Base-by-base conservation (phyloP, 1,140 invertebrate species). In the Atta texana region DNA sequence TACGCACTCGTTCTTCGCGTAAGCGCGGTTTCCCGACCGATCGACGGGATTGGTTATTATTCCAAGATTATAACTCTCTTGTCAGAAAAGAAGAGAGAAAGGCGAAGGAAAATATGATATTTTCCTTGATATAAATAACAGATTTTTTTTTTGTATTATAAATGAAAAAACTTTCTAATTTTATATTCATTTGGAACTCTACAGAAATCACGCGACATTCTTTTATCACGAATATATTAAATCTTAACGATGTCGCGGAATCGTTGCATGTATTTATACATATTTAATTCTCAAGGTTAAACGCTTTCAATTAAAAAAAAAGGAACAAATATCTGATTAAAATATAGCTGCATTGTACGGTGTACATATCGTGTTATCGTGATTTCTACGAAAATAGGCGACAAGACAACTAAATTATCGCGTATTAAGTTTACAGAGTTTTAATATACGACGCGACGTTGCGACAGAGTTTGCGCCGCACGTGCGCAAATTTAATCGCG, bases 1-100 rank as follows among this genome's bases (percentile, higher is more conserved):
- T 31, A 84, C 80, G 80, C 80, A 61, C 69, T 44, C 69, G 69
- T 84, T 74, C 24, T 8, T 75, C 80, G 80, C 80, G 80, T 84
- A 84, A 84, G 55, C 80, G 44, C 55, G 69, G 18, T 84, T 84
- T 61, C 71, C 80, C 80, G 66, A 28, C 31, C 77, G 44, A 59
- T 82, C 53, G 66, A 24, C 77, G 49, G 44, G 44, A 69, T 81
- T 24, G 77, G 31, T 12, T 44, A n/a, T 24, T 71, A 18, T 39
- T 76, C 34, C 6, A 21, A 24, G 24, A 61, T 61, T 16, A 21
- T n/a, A 18, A n/a, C 18, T 57, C 24, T 64, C 39, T 21, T 4
- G 24, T 31, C 24, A 1, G 14, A n/a, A 7, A 66, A 31, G 1
- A 3, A 28, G 2, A 18, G 57, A 24, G 49, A 24, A 34, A 21